Evolutionary conservation across 64 coral and sea anemone species (phyloP).

Genomic region (Montipora sp.): DNA sequence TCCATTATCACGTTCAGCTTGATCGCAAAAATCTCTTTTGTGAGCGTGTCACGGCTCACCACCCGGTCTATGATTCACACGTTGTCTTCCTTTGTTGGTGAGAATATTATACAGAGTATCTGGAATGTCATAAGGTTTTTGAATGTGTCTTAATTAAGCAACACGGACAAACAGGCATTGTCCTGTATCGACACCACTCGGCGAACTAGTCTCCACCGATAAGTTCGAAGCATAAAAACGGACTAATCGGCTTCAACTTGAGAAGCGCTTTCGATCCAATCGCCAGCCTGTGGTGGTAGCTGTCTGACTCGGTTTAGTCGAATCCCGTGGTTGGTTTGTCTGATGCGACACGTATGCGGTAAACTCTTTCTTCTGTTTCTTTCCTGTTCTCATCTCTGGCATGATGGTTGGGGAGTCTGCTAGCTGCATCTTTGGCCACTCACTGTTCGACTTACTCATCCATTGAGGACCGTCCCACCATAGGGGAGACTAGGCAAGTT

Average conservation of each 20-base stretch:
- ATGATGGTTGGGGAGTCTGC: not conserved
- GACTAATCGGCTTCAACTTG: conserved; percentile 36
- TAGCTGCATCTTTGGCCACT: conserved; percentile 47
- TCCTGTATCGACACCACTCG: too few species aligned
- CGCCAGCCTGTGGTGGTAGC: not conserved
- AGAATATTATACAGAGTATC: too few species aligned
- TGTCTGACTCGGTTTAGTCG: not conserved
- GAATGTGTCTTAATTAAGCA: too few species aligned
- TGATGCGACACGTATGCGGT: not conserved
- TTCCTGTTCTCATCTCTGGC: conserved; percentile 45
- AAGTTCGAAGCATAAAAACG: not conserved
- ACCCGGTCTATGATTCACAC: too few species aligned
- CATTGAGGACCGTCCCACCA: conserved; percentile 64
- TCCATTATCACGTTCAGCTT: too few species aligned
- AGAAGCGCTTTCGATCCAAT: conserved; percentile 34
- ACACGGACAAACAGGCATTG: too few species aligned
- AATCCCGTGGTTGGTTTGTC: not conserved
- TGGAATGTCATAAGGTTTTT: too few species aligned
- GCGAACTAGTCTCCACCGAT: too few species aligned
- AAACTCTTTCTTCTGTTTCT: conserved; percentile 7
- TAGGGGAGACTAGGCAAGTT: conserved; percentile 1
- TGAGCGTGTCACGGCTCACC: too few species aligned
- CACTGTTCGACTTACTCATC: conserved; percentile 18
- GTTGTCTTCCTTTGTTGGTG: too few species aligned
- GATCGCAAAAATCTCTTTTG: too few species aligned